Base-by-base conservation (phyloP, 2,888 invertebrate species). In the Agapetus fuscipes region DNA sequence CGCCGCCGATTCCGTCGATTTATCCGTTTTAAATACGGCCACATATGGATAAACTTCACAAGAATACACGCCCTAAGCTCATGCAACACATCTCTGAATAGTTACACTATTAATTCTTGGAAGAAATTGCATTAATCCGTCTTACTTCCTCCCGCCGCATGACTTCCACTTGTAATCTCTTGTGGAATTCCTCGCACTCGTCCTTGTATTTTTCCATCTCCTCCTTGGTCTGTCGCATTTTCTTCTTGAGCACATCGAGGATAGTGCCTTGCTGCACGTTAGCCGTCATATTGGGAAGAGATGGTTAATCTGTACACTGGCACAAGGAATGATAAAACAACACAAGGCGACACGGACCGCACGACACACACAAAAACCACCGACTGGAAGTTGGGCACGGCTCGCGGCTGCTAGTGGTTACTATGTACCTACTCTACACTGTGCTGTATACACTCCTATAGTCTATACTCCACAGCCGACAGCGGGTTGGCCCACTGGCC, bases 181-280 rank as follows among this genome's bases (percentile, higher is more conserved):
- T 87, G 70, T 90, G 88, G 66, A 83, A 88, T 69, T 93, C 91
- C 69, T 95, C 95, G 66, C 90, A 89, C 66, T 93, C 91, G 70
- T 97, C 96, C 74, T 90, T 94, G 74, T 90, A 91, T 70, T 89
- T 85, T 68, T 97, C 97, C 83, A 95, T 89, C 76, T 97, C 97
- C 68, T 95, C 94, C 74, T 95, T 94, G 57, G 95, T 90, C 71
- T 93, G 91, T 56, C 93, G 81, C 96, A 97, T 97, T 82, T 97
- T 98, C 80, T 95, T 94, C 80, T 97, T 97, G 60, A 97, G 80
- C 60, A 94, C 91, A 72, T 95, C 94, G 66, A 97, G 75, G 56
- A 96, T 83, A 59, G 88, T 85, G 62, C 90, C 90, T 75, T 91
- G 90, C 66, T 84, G 83, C 73, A 87, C 81, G 68, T 82, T 86